Base-by-base conservation (phyloP, 2,888 invertebrate genomes). In the Neocrepidodera transversa region DNA sequence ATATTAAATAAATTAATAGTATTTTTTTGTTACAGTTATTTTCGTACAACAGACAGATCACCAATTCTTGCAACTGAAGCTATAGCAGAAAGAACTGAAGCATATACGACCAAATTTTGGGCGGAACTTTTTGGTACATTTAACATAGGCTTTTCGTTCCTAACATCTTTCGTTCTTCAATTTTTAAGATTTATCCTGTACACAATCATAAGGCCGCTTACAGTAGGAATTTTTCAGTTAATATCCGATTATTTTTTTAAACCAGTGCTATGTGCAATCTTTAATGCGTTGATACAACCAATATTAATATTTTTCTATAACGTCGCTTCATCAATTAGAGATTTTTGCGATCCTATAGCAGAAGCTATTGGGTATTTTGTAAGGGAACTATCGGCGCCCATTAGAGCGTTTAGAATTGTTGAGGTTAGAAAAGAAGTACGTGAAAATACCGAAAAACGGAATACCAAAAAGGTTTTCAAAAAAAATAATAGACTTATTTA, bases 241-340 rank as follows among this genome's bases (percentile, higher is more conserved):
- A 73, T 82, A 4, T 85, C 89, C 0, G 91, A 91, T 79, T 87
- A 87, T 69, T 82, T 85, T 68, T 76, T 87, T 60, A 89, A 88
- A 76, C 91, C 91, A 7, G 74, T 85, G 45, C 72, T 88, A 56
- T 84, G 87, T 4, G 84, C 86, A 35, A 51, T 84, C 18, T 87
- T 86, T 71, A 87, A 87, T 79, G 87, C 87, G 2, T 70, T 87
- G 40, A 75, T 89, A 63, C 90, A 88, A 71, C 91, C 91, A 11
- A 77, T 85, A 28, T 76, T 91, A 65, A 88, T 89, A 71, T 83
- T 88, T 68, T 67, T 84, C 7, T 86, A 84, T 66, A 88, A 88
- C 71, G 77, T 85, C 28, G 79, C 83, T 17, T 84, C 85, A 1
- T 88, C 87, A 1, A 35, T 86, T 20, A 82, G 86, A 17, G 87